Evolutionary conservation across 1,140 invertebrate genomes (phyloP), one percentile per base, ranked within the genome.

Genomic region (Polypedilum pembai): DNA sequence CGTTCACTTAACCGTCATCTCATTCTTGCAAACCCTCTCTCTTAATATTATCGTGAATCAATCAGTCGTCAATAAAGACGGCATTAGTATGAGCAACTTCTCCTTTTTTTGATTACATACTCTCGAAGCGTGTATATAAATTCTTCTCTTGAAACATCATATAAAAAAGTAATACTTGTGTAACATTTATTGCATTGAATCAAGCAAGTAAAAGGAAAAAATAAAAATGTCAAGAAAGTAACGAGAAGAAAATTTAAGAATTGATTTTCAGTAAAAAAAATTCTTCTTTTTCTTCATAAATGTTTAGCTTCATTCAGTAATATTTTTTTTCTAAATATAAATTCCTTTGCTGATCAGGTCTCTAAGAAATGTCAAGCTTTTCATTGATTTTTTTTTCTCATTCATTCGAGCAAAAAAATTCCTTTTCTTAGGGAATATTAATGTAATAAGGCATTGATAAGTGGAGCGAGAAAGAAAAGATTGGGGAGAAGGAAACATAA

Each of bases 401-500:
- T 33, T 33, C 24, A 33, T 33, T 33, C 24, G 24, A 33, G 24
- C 24, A 33, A 33, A 33, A 33, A 33, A 33, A 3, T 33, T 5
- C 24, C 5, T 33, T 33, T 33, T 65, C 63, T 65, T 65, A 3
- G 15, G 18, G 18, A 65, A 33, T 33, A 33, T 33, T 33, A 33
- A 33, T 33, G 24, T 33, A 33, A 33, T 33, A 33, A 33, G 24
- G 24, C 17, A 17, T 69, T n/a, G 18, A 74, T 8, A 74, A 56
- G 56, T 66, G 24, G 17, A 74, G 15, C 17, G 15, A 8, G 69
- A 18, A 77, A 33, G 24, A 33, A 33, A 33, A 33, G 24, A 33
- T 33, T 33, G 24, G 5, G 24, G 24, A 33, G 24, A 5, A 5
- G 24, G 5, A 33, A 33, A 33, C 24, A 33, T 33, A 33, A 33